Evolutionary conservation across 2,888 invertebrate species (phyloP), one percentile per base, ranked within the genome.

Genomic region (Norana najaformis): DNA sequence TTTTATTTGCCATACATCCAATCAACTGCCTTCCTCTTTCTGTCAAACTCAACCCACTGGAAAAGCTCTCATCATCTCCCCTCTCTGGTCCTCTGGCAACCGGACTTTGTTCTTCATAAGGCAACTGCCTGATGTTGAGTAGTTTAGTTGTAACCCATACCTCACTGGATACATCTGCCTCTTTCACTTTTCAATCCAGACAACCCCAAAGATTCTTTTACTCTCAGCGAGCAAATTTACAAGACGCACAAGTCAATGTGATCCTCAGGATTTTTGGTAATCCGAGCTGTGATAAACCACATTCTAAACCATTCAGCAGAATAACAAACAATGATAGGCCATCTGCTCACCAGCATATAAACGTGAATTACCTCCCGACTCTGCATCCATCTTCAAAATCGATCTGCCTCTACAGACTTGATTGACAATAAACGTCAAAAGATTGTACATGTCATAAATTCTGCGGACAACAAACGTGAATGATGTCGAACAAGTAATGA

Each of bases 381-480:
- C 69, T 69, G 69, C 69, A 69, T n/a, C 69, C 30, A 69, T n/a
- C 69, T 69, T n/a, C n/a, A n/a, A 69, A 69, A n/a, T 69, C 69
- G 69, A 69, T n/a, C 69, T n/a, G 69, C 30, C 69, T n/a, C 8
- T 23, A 47, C 47, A 69, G 69, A 69, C n/a, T n/a, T 69, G 8
- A 69, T 69, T n/a, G n/a, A n/a, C 69, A 69, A n/a, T 69, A n/a
- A 69, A 69, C 69, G n/a, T 69, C 69, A 69, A 69, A 30, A 69
- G 69, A 69, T n/a, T 30, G 69, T 30, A 69, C n/a, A 13, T 13
- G 11, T n/a, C 69, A n/a, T 69, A 69, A 69, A 69, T 69, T 69
- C 69, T n/a, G 30, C 69, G n/a, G 69, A 69, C 69, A 69, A 69
- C 30, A 69, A 69, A 69, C 13, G 69, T 69, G 69, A 69, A 69